These are phyloP conservation scores for Astyanax mexicanus DNA, from an alignment of 2,797 vertebrate species.

Conservation along the genomic window DNA sequence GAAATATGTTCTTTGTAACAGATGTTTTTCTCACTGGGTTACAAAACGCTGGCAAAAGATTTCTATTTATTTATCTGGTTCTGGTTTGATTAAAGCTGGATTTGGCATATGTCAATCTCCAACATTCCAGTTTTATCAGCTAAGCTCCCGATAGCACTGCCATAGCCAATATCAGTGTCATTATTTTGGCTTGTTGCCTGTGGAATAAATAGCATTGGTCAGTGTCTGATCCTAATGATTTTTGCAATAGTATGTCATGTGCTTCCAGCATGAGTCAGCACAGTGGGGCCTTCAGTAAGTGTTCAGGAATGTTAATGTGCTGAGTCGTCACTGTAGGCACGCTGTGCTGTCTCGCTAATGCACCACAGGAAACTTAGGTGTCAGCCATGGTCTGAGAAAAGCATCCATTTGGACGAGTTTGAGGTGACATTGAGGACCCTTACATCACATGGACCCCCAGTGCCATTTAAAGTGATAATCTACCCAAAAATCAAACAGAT, in stretches of 20 bases:
- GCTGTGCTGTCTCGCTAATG: conserved; percentile 55
- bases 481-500: background rate
- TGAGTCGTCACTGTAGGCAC: conserved; percentile 58
- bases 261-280: conserved; percentile 15
- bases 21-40: background rate
- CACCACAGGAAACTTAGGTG: conserved; percentile 58
- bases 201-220: background rate
- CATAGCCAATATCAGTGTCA: background rate
- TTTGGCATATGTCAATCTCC: background rate
- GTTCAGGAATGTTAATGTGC: conserved; percentile 65
- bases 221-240: background rate
- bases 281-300: conserved; percentile 58
- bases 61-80: background rate
- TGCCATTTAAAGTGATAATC: background rate
- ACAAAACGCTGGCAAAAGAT: background rate
- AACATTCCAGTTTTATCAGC: background rate
- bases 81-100: background rate
- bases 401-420: conserved; percentile 13
- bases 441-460: conserved; percentile 46
- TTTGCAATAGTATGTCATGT: conserved; percentile 13
- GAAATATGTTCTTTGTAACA: background rate
- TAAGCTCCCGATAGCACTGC: background rate
- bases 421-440: conserved; percentile 47
- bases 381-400: conserved; percentile 41
- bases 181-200: background rate